These are phyloP conservation scores for Psittacula cyanocephala DNA, from an alignment of 2,113 vertebrate species.

Conservation along the genomic window DNA sequence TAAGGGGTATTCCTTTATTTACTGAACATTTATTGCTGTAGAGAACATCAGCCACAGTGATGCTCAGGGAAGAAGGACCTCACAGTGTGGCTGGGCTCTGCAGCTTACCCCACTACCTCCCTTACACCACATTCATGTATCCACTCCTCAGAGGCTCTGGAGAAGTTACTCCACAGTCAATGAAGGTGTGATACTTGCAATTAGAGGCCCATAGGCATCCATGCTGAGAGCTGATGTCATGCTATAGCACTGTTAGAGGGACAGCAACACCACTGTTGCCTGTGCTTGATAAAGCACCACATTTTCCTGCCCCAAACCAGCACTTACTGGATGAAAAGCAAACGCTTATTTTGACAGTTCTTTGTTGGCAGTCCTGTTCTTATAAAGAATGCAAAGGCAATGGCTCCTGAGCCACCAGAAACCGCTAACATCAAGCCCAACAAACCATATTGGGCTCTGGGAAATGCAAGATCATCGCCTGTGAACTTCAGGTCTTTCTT, in stretches of 20 bases:
- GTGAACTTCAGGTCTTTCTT: background rate
- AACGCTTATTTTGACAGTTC: background rate
- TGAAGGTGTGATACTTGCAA: background rate
- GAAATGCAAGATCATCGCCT: background rate
- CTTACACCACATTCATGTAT: rapidly evolving
- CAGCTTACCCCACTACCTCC: rapidly evolving
- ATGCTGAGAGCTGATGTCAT: rapidly evolving
- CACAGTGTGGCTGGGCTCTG: rapidly evolving
- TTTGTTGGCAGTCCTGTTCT: background rate
- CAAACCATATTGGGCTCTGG: background rate
- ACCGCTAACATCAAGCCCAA: background rate
- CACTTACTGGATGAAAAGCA: background rate
- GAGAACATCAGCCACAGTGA: background rate
- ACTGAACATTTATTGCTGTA: background rate
- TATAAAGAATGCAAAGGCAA: background rate
- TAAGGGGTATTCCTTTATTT: background rate
- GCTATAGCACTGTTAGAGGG: background rate
- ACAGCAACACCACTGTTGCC: background rate
- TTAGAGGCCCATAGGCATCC: background rate
- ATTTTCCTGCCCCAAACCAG: background rate
- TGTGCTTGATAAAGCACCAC: rapidly evolving
- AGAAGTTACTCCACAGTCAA: background rate
- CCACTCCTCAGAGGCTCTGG: rapidly evolving
- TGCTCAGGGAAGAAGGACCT: background rate
- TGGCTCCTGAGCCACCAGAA: background rate